Evolutionary conservation across 1,140 invertebrate species (phyloP).

Genomic region (Eufriesea mexicana): DNA sequence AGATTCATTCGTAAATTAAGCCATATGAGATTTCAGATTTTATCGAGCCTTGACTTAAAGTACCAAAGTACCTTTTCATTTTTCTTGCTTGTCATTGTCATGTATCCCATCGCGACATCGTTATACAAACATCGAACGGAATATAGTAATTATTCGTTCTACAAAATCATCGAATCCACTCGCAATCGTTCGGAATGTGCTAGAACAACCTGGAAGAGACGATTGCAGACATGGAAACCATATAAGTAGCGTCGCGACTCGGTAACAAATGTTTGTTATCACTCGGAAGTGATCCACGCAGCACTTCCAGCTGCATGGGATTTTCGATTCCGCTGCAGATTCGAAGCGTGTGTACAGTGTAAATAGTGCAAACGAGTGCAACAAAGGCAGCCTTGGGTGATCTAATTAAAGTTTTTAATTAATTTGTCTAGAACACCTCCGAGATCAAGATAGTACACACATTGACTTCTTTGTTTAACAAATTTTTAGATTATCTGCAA

Average conservation of each 20-base stretch:
- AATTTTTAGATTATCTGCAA: no score
- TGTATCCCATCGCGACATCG: no score
- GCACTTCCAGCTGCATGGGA: not conserved
- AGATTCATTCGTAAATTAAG: no score
- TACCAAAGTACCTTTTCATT: no score
- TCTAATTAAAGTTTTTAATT: not conserved
- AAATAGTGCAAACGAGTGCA: not conserved
- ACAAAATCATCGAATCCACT: not conserved
- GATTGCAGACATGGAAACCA: not conserved
- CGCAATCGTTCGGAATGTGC: not conserved
- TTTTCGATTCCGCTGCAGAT: not conserved
- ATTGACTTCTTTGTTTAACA: no score
- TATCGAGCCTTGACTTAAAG: no score
- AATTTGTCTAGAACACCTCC: no score
- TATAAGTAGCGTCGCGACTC: not conserved
- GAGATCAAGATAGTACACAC: no score
- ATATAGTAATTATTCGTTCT: no score
- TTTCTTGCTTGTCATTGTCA: no score
- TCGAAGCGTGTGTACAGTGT: not conserved
- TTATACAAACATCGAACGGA: no score
- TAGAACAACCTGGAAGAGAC: not conserved
- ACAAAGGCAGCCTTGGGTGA: not conserved
- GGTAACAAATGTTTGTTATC: slow-evolving; percentile 9
- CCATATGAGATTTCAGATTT: no score
- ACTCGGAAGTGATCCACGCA: not conserved